Conservation (phyloP, 2,888 invertebrate species). For the Eristalis intricaria region DNA sequence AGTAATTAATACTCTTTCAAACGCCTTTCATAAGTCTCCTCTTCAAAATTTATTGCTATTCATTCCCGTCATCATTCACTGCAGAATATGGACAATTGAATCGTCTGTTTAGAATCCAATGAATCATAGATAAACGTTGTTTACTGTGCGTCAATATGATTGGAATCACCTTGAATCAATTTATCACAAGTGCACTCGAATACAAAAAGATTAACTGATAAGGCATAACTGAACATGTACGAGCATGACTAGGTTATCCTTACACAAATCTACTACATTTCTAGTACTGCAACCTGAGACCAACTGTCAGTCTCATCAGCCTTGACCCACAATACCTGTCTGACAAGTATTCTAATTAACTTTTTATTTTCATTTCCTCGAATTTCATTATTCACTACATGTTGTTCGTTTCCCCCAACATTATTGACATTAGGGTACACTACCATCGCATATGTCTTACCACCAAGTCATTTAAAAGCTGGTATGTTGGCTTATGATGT, state of each 20-base stretch:
- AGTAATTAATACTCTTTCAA: too few species aligned
- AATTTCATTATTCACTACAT: not conserved
- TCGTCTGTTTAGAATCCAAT: not conserved
- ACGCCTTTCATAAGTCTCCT: too few species aligned
- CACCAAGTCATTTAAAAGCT: not conserved
- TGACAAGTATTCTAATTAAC: not conserved
- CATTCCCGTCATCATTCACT: too few species aligned
- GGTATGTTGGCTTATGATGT: not conserved
- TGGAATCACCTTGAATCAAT: not conserved
- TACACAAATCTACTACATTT: constrained; percentile 12
- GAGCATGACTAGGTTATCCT: not conserved
- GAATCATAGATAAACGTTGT: not conserved
- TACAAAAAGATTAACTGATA: not conserved
- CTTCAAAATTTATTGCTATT: not conserved
- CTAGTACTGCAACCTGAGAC: not conserved
- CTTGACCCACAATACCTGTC: constrained; percentile 12
- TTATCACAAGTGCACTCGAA: not conserved
- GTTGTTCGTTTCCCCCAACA: not conserved
- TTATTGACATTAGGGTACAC: not conserved
- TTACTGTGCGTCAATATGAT: not conserved
- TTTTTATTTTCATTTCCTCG: not conserved
- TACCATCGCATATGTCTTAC: not conserved
- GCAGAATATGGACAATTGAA: not conserved
- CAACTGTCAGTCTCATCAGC: not conserved
- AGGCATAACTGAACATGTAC: not conserved